Evolutionary conservation across 2,888 invertebrate genomes (phyloP), one percentile per base, ranked within the genome.

Genomic region (Drosophila anomalata): DNA sequence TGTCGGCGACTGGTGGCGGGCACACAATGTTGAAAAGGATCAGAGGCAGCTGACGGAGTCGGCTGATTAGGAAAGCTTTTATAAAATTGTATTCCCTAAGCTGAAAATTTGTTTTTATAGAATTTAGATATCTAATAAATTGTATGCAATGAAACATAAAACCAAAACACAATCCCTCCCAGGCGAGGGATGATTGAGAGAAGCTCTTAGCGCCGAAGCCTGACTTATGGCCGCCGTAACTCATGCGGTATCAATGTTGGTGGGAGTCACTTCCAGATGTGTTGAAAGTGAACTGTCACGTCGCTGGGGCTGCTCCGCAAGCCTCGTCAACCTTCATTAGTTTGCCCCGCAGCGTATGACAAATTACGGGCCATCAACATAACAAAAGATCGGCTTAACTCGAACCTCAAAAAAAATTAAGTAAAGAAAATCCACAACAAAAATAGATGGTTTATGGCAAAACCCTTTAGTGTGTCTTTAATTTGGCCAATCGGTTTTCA

Each of bases 1-100:
- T 46, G 77, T 84, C 8, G 76, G 73, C 24, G 71, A 73, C 12
- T 90, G 90, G 90, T 88, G 90, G 89, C 73, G 69, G 4, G 69
- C 70, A 1, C 67, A 74, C 20, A 42, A 47, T 5, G 6, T 14
- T 6, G 3, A 14, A 50, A 12, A 36, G 36, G 22, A 42, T 20
- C 2, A 29, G 11, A 22, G 22, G n/a, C 46, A 29, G 29, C 63
- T 46, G 42, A 26, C n/a, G 8, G 26, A 31, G 39, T 24, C 29
- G 9, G 17, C 24, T 9, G 24, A 41, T 24, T 66, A 54, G 48
- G 14, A 9, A 39, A 47, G 3, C 17, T 12, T 55, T 22, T 24
- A 36, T 14, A 36, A n/a, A 39, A 29, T 46, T 47, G 22, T 39
- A 51, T 48, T 44, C 46, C 29, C 46, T 70, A 61, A 55, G 31